phyloP scores from a whole-genome alignment of 2,888 invertebrate species.

The Osmoderma eremita region DNA sequence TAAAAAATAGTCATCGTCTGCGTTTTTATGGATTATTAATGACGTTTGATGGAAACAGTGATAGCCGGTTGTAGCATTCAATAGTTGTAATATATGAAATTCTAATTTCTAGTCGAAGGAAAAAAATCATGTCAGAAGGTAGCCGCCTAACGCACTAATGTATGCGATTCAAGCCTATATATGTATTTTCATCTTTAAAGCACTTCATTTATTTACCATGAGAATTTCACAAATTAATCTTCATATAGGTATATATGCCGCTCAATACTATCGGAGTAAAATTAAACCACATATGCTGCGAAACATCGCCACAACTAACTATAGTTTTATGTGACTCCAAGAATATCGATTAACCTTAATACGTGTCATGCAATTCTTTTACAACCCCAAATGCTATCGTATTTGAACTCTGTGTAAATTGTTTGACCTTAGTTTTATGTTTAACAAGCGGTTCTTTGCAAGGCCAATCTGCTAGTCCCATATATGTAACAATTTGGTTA shows the following conservation, averaged over 20 bases:
- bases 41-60: constrained; percentile 21
- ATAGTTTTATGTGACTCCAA: constrained; percentile 5
- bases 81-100: constrained; percentile 12
- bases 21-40: constrained; percentile 35
- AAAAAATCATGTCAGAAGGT: constrained; percentile 1
- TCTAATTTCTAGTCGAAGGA: constrained; percentile 3
- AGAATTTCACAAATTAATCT: constrained; percentile 4
- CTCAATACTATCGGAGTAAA: constrained; percentile 1
- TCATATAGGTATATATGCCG: background rate
- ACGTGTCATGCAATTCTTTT: constrained; percentile 25
- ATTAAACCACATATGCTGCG: constrained; percentile 15
- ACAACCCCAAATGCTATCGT: constrained; percentile 13
- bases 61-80: constrained; percentile 26
- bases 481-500: no score
- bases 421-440: constrained; percentile 6
- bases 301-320: background rate
- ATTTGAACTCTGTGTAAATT: constrained; percentile 15
- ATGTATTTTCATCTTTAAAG: background rate
- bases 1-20: constrained; percentile 30
- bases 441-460: no score
- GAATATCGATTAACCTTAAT: constrained; percentile 30
- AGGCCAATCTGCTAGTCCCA: no score
- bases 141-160: background rate
- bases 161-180: background rate
- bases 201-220: background rate